Conservation (phyloP, 1,140 invertebrate genomes). For the Camponotus floridanus region DNA sequence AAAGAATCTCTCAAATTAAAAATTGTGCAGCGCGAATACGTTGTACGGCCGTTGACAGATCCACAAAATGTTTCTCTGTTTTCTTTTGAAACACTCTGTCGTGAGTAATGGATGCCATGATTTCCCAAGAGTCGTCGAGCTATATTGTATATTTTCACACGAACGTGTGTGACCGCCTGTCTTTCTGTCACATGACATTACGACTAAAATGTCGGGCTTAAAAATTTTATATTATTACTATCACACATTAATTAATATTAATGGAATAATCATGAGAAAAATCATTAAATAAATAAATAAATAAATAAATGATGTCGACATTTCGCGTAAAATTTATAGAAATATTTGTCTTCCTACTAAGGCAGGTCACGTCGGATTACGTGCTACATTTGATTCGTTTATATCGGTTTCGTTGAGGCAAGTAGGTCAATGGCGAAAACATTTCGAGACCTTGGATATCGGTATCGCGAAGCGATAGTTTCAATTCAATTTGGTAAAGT, state of each 20-base stretch:
- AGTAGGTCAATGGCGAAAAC: constrained; percentile 62
- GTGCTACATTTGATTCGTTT: constrained; percentile 46
- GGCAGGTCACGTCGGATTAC: constrained; percentile 52
- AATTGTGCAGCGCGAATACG: not conserved
- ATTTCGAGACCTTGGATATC: constrained; percentile 53
- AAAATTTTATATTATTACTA: constrained; percentile 11
- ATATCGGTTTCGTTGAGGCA: constrained; percentile 56
- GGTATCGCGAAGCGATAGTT: constrained; percentile 50
- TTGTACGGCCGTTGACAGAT: constrained; percentile 65
- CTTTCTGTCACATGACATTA: constrained; percentile 46
- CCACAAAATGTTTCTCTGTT: constrained; percentile 68
- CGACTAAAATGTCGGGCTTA: constrained; percentile 32
- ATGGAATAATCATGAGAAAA: not conserved
- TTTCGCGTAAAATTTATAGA: not conserved
- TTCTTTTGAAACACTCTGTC: constrained; percentile 55
- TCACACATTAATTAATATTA: not conserved
- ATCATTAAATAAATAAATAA: constrained; percentile 35
- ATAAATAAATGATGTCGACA: constrained; percentile 15
- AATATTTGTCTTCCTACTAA: constrained; percentile 35
- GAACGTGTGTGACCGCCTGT: constrained; percentile 53
- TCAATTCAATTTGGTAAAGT: constrained; percentile 51
- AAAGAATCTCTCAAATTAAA: constrained; percentile 15
- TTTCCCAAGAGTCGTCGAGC: constrained; percentile 70
- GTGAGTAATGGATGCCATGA: constrained; percentile 72
- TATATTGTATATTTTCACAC: constrained; percentile 70